phyloP scores from a whole-genome alignment of 2,797 vertebrate species.

The Hippopotamyrus pictus region DNA sequence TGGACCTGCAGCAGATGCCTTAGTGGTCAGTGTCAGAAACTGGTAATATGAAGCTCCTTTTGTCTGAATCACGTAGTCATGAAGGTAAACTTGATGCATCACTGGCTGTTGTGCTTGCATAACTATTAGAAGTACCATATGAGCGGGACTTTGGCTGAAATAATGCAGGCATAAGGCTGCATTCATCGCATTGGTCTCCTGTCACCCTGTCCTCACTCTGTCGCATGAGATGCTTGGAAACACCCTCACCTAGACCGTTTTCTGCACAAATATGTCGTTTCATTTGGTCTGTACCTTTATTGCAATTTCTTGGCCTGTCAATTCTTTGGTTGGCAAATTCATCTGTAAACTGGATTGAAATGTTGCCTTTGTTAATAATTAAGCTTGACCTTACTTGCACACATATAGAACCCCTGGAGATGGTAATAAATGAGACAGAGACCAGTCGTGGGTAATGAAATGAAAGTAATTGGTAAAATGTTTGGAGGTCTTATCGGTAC shows the following conservation, averaged over 20 bases:
- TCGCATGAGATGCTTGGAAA: constrained; percentile 15
- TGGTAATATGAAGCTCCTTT: neutral
- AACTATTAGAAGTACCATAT: neutral
- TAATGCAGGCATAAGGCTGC: neutral
- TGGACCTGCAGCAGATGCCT: neutral
- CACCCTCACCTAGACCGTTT: constrained; percentile 13
- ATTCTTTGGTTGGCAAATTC: neutral
- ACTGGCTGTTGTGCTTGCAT: neutral
- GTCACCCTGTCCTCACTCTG: neutral
- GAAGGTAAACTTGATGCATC: neutral
- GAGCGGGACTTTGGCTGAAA: neutral
- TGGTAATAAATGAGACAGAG: neutral
- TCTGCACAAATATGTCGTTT: constrained; percentile 45
- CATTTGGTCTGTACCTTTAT: constrained; percentile 55
- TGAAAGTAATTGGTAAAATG: neutral
- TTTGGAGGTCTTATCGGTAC: neutral
- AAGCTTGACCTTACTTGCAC: neutral
- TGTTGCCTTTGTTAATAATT: neutral
- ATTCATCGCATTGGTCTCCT: neutral
- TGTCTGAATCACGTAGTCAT: neutral
- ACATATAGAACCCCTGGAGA: neutral
- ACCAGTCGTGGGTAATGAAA: neutral
- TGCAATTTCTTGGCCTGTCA: constrained; percentile 26
- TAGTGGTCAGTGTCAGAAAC: neutral
- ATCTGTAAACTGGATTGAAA: neutral